Conservation (phyloP, 2,113 vertebrate species). For the Hippocampus comes region DNA sequence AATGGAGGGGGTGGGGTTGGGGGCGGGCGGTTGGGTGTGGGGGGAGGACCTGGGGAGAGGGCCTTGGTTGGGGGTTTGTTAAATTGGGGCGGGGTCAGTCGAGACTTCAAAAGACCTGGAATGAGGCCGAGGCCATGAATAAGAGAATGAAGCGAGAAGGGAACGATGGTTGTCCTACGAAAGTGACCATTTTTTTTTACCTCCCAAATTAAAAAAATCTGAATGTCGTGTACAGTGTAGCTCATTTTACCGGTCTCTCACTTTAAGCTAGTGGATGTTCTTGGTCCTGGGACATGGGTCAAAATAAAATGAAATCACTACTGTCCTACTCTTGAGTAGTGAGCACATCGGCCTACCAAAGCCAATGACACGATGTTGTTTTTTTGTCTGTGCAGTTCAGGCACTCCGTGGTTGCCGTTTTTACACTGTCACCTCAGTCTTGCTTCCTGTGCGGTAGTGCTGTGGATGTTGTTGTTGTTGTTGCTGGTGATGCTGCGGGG, state of each 20-base stretch:
- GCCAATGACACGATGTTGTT: background rate
- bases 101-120: constrained; percentile 43
- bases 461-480: constrained; percentile 86
- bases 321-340: constrained; percentile 37
- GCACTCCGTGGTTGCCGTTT: constrained; percentile 33
- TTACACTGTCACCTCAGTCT: constrained; percentile 98
- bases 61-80: too few relatives aligned
- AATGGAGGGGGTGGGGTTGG: constrained; percentile 39
- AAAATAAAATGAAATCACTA: constrained; percentile 35
- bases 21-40: too few relatives aligned
- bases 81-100: constrained; percentile 40
- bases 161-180: constrained; percentile 48
- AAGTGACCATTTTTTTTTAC: constrained; percentile 27
- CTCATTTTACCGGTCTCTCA: constrained; percentile 58
- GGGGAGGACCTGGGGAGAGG: too few relatives aligned
- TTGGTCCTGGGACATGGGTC: constrained; percentile 53
- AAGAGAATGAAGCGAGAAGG: constrained; percentile 41
- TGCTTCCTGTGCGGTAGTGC: constrained; percentile 96
- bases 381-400: constrained; percentile 22
- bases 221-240: constrained; percentile 62
- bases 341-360: background rate
- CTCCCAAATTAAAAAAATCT: constrained; percentile 26
- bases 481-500: constrained; percentile 80
- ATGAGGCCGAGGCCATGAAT: constrained; percentile 32
- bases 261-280: constrained; percentile 44